These are phyloP conservation scores for Platyrinchus mystaceus DNA, from an alignment of 2,797 vertebrate species.

Conservation along the genomic window DNA sequence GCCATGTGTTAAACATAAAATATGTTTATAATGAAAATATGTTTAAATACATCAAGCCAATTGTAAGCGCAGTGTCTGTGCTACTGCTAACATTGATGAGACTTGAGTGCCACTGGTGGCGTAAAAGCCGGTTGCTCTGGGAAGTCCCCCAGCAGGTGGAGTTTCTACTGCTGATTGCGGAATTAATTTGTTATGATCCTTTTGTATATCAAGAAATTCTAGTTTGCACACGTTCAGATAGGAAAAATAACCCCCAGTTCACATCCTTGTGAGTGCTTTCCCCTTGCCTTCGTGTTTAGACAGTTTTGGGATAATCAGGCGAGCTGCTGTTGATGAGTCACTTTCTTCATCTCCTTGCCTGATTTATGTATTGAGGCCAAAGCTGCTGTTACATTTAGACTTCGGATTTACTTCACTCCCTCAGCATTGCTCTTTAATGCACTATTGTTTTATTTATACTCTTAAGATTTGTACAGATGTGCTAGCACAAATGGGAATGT, in stretches of 20 bases:
- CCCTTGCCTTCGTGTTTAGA: neutral
- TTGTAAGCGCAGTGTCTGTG: neutral
- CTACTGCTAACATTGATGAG: neutral
- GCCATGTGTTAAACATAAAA: neutral
- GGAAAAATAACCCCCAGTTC: neutral
- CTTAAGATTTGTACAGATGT: neutral
- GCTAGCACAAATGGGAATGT: neutral
- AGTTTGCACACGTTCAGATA: neutral
- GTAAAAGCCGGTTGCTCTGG: neutral
- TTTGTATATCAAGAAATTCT: neutral
- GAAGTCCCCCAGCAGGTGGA: neutral
- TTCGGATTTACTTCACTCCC: neutral
- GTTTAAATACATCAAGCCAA: neutral
- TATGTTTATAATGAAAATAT: neutral
- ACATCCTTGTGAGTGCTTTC: neutral
- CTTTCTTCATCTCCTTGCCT: neutral
- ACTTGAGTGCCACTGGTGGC: neutral
- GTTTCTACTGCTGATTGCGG: neutral
- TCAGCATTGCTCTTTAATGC: neutral
- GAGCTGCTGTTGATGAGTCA: constrained; percentile 1
- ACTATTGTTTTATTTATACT: constrained; percentile 5
- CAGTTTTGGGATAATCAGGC: neutral
- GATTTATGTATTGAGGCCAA: constrained; percentile 34
- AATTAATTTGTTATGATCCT: neutral
- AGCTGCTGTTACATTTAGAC: constrained; percentile 1